Conservation (phyloP, 2,797 vertebrate species). For the Chaenodraco wilsoni region DNA sequence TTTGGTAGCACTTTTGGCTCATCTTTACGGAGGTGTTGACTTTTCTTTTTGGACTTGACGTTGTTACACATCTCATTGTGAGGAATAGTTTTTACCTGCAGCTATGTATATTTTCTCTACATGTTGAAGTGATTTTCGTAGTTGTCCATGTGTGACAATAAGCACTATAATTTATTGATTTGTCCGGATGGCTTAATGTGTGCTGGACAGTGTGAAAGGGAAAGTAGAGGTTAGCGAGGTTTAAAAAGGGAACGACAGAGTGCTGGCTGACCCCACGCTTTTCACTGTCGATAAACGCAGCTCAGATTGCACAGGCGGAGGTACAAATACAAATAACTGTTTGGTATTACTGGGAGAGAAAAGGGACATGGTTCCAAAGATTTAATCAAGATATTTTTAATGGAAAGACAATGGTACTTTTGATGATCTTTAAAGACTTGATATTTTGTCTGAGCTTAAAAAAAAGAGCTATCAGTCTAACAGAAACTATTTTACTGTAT, state of each 20-base stretch:
- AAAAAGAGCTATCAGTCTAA: conserved; percentile 9
- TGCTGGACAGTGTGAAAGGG: conserved; percentile 44
- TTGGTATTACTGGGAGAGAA: conserved; percentile 15
- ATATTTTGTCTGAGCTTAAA: conserved; percentile 10
- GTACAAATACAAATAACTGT: conserved; percentile 6
- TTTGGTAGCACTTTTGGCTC: conserved; percentile 36
- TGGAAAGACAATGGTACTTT: conserved; percentile 9
- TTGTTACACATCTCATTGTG: conserved; percentile 52
- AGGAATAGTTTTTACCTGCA: conserved; percentile 37
- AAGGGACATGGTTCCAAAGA: conserved; percentile 15
- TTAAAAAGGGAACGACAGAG: conserved; percentile 38
- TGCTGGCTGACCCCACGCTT: not conserved
- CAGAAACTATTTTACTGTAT: conserved; percentile 47
- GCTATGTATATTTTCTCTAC: conserved; percentile 38
- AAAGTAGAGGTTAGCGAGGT: conserved; percentile 23
- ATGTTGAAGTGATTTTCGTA: conserved; percentile 49
- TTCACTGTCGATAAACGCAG: conserved; percentile 40
- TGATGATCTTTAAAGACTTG: conserved; percentile 22
- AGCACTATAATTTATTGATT: conserved; percentile 63
- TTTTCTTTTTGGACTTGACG: conserved; percentile 23
- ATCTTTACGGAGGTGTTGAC: conserved; percentile 31
- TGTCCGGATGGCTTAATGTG: conserved; percentile 45
- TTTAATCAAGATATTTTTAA: conserved; percentile 29
- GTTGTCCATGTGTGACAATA: conserved; percentile 42
- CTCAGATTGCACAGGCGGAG: conserved; percentile 54